Base-by-base conservation (phyloP, 2,797 vertebrate genomes). In the Cossypha caffra region DNA sequence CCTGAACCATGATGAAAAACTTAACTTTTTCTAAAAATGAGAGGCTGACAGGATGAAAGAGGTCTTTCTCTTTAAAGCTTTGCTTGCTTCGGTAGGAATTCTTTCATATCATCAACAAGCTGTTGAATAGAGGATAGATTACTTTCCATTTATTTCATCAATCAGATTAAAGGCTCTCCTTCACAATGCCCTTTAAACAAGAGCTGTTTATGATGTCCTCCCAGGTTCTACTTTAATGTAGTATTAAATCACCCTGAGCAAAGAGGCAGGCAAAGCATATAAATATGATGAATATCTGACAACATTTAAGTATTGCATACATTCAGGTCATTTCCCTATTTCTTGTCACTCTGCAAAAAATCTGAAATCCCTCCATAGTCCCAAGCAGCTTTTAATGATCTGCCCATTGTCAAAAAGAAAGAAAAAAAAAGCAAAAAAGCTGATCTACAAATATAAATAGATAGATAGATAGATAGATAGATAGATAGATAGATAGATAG, bases 1-100 rank as follows among this genome's bases (percentile, higher is more conserved):
- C 98, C 98, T 99, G 98, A 99, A 99, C 99, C 98, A 98, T 98
- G 98, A 98, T 98, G 98, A 98, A 98, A 98, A 99, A 99, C 97
- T 98, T 99, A 98, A 98, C 98, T 98, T 98, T 98, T 98, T 98
- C 97, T 98, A 98, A 98, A 98, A 98, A 98, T 98, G 98, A 98
- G 97, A 98, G 97, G 95, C 97, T 98, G 98, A 98, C 98, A 98
- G 98, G 98, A 98, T 98, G 98, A 98, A 99, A 98, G 98, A 98
- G 98, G 97, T 98, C 98, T 98, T 98, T 98, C 98, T 98, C 98
- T 98, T 98, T 98, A 98, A 98, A 98, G 98, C 97, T 97, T 94
- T 98, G 97, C 98, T 98, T 97, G 96, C 97, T 97, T 86, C 96
- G 97, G 97, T 97, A 98, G 97, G 98, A 98, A 98, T 98, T 98